Percentiles rank a stretch among this genome's conserved stretches.
These are phyloP conservation scores for Clostera curtula DNA, from an alignment of 2,888 invertebrate species.

Conservation along the genomic window DNA sequence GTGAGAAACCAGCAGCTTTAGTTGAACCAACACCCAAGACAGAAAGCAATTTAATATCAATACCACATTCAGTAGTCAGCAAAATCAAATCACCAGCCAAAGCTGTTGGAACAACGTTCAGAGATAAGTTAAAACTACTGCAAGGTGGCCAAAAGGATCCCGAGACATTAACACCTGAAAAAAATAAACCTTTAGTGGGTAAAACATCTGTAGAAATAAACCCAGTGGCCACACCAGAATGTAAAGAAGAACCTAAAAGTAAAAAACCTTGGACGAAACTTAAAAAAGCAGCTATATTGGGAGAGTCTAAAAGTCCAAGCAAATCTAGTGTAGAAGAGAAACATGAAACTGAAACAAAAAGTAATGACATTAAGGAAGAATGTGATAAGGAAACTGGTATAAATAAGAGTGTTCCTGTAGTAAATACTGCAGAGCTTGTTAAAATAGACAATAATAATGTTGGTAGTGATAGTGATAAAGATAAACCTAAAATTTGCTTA, in stretches of 20 bases:
- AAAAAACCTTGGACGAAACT: slow-evolving; percentile 85
- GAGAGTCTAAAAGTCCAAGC: slow-evolving; percentile 62
- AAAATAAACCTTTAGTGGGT: slow-evolving; percentile 46
- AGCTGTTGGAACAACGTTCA: slow-evolving; percentile 61
- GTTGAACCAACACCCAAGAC: slow-evolving; percentile 65
- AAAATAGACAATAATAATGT: slow-evolving; percentile 68
- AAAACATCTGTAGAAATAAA: slow-evolving; percentile 38
- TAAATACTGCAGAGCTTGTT: slow-evolving; percentile 64
- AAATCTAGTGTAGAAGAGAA: slow-evolving; percentile 53
- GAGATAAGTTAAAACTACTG: slow-evolving; percentile 66
- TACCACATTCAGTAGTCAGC: slow-evolving; percentile 68
- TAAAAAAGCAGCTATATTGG: slow-evolving; percentile 81
- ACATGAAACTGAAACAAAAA: slow-evolving; percentile 31
- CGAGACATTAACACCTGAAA: slow-evolving; percentile 36
- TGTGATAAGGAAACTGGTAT: slow-evolving; percentile 35
- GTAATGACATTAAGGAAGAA: slow-evolving; percentile 29
- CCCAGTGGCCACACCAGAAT: slow-evolving; percentile 39
- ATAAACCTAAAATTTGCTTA: slow-evolving; percentile 59
- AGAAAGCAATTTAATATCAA: slow-evolving; percentile 62
- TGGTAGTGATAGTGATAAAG: slow-evolving; percentile 49
- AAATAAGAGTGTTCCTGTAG: slow-evolving; percentile 52
- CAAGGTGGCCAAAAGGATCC: slow-evolving; percentile 55
- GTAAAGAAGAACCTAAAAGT: slow-evolving; percentile 48
- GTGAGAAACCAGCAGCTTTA: slow-evolving; percentile 59
- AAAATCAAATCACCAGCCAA: slow-evolving; percentile 71